Base-by-base conservation (phyloP, 1,140 invertebrate species). In the Drosophila nigromelanica region DNA sequence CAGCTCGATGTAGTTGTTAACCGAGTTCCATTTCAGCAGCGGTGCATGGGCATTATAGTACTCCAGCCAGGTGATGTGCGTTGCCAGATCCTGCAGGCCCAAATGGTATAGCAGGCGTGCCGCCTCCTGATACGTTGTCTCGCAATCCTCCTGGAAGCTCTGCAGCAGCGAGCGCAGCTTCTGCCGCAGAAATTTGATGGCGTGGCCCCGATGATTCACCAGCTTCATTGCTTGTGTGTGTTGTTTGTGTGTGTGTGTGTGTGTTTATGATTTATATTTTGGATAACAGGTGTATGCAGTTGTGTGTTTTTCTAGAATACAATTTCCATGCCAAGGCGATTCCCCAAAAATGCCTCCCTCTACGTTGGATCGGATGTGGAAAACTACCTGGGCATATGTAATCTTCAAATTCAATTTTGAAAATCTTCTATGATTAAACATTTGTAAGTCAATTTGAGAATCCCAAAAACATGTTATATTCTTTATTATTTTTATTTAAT, bases 101-200 rank as follows among this genome's bases (percentile, higher is more conserved):
- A 51, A 12, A 0, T 52, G 35, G 30, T n/a, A 35, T 1, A 74
- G 52, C 43, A 61, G 10, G 0, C 8, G 27, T 2, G 30, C 50
- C 5, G 42, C 64, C 8, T 62, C 27, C 42, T 50, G 15, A 7
- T 51, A 69, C 4, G 30, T 61, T 2, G 37, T 30, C 12, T 69
- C 43, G 51, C 71, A 73, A 15, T 73, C 71, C 37, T 47, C 39
- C 42, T 69, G 33, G n/a, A 73, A 69, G 12, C 71, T 48, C 0
- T 24, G 12, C 39, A 56, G 4, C 14, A 74, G 37, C 2, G 51
- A 56, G n/a, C 24, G 43, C 21, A 74, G 24, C 39, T 70, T 70
- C 21, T 21, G 30, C 1, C 21, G 35, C 39, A 74, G 15, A 42
- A 45, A 51, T 6, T 30, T 10, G 0, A 74, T 18, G 2, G 66